These are phyloP conservation scores for Acleris emargana DNA, from an alignment of 2,888 invertebrate species.

Conservation along the genomic window DNA sequence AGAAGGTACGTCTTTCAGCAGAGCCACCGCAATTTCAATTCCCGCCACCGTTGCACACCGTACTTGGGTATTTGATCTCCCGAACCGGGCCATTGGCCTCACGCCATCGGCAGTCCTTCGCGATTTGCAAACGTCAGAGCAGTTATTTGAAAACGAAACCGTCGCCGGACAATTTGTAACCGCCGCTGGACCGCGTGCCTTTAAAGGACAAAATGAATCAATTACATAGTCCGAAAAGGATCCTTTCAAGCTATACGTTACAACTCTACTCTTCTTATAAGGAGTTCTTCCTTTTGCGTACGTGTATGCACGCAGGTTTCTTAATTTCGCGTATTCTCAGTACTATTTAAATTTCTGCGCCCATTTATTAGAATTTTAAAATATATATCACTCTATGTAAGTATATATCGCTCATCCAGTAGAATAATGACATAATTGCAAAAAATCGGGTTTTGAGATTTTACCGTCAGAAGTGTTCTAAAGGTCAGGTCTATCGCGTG, in stretches of 20 bases:
- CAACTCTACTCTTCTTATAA: constrained; percentile 15
- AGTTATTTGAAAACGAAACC: constrained; percentile 35
- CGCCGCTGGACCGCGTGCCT: not conserved
- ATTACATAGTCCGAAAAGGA: constrained; percentile 4
- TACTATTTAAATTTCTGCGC: not conserved
- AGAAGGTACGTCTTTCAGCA: constrained; percentile 7
- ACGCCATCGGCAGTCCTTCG: constrained; percentile 21
- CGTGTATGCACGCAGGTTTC: constrained; percentile 2
- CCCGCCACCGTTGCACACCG: constrained; percentile 20
- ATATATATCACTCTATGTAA: too few species aligned
- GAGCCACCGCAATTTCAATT: constrained; percentile 29
- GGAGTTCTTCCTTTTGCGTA: constrained; percentile 7
- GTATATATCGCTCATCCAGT: too few species aligned
- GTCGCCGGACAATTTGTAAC: constrained; percentile 11
- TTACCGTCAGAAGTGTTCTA: too few species aligned
- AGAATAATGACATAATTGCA: too few species aligned
- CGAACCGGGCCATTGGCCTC: constrained; percentile 31
- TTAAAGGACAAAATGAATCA: constrained; percentile 22
- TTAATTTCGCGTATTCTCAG: constrained; percentile 11
- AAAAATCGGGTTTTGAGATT: too few species aligned
- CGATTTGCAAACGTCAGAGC: constrained; percentile 28
- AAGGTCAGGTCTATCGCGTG: too few species aligned
- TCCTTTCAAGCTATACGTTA: constrained; percentile 2
- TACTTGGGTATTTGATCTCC: constrained; percentile 27
- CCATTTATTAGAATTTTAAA: constrained; percentile 1